Conservation (phyloP, 2,888 invertebrate species). For the Dinocampus coccinellae region DNA sequence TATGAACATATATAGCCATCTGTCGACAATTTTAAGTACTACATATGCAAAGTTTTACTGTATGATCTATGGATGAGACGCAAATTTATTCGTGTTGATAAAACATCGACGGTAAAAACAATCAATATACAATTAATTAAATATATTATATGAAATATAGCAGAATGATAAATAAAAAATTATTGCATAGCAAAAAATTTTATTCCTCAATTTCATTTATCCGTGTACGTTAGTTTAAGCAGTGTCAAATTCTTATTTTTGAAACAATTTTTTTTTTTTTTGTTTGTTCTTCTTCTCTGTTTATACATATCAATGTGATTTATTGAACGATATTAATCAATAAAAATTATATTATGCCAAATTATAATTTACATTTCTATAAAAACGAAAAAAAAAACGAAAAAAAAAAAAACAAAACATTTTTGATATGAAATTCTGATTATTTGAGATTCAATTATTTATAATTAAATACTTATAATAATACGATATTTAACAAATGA, state of each 20-base stretch:
- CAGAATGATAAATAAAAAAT: too few species aligned
- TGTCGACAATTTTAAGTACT: neutral
- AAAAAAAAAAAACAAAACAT: neutral
- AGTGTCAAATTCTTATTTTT: neutral
- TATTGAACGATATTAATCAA: neutral
- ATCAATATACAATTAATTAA: neutral
- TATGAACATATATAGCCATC: neutral
- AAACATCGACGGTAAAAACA: neutral
- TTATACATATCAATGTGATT: neutral
- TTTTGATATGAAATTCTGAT: neutral
- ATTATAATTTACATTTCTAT: neutral
- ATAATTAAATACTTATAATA: neutral
- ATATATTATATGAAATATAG: too few species aligned
- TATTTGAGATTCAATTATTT: neutral
- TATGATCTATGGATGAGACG: too few species aligned
- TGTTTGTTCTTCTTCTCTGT: too few species aligned
- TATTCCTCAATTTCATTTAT: neutral
- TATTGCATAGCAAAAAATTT: too few species aligned
- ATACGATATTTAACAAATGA: neutral
- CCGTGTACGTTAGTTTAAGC: neutral
- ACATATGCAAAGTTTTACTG: neutral
- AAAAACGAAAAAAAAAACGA: too few species aligned
- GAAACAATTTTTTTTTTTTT: too few species aligned
- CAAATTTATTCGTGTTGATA: neutral
- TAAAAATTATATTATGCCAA: neutral